A percentile compares a stretch with the other conserved stretches of the same genome.
These are phyloP conservation scores for Amphiprion clarkii DNA, from an alignment of 2,797 vertebrate species.

Conservation along the genomic window DNA sequence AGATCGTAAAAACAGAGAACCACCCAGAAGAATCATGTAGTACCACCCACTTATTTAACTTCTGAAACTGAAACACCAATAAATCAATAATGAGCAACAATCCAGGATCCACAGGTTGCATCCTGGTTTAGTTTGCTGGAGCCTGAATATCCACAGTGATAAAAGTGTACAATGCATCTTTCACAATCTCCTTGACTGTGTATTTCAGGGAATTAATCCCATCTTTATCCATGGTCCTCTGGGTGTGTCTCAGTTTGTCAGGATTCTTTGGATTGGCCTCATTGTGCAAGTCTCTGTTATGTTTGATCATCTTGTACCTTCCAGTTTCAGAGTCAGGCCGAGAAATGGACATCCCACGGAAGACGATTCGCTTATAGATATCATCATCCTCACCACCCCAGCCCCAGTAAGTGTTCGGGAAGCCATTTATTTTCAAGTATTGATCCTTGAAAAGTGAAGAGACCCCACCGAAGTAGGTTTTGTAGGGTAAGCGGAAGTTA, in stretches of 20 bases:
- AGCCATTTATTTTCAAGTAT: conserved; percentile 92
- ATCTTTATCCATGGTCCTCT: conserved; percentile 86
- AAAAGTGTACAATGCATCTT: conserved; percentile 88
- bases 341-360: conserved; percentile 90
- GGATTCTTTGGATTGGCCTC: conserved; percentile 91
- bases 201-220: conserved; percentile 91
- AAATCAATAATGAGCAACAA: background rate
- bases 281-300: conserved; percentile 90
- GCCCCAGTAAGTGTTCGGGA: conserved; percentile 96
- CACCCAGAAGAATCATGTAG: background rate
- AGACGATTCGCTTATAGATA: conserved; percentile 88
- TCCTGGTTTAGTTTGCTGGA: conserved; percentile 30
- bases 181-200: conserved; percentile 84
- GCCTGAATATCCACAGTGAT: conserved; percentile 79
- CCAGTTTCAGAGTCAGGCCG: conserved; percentile 86
- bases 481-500: conserved; percentile 92
- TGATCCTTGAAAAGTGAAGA: conserved; percentile 91
- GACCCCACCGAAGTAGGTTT: conserved; percentile 92
- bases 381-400: conserved; percentile 99
- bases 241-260: conserved; percentile 61
- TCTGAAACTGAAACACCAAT: background rate
- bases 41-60: background rate
- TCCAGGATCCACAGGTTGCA: background rate
- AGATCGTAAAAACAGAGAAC: background rate
- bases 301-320: conserved; percentile 93